phyloP scores from a whole-genome alignment of 2,797 vertebrate species.

The Platalea minor region DNA sequence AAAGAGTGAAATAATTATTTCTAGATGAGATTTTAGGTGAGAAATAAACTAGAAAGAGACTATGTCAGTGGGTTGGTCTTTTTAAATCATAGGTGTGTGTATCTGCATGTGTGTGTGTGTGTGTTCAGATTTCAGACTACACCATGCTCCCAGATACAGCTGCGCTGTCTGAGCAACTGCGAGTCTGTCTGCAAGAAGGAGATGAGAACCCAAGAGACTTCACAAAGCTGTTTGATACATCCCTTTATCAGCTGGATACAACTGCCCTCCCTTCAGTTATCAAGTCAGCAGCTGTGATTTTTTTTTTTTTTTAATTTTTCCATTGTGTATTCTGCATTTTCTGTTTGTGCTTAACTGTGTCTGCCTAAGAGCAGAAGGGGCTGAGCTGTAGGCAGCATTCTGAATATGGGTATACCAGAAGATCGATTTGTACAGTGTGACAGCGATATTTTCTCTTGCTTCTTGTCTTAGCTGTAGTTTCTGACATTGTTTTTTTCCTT shows the following conservation, averaged over 20 bases:
- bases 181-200: conserved; percentile 92
- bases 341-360: background rate
- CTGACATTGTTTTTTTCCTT: background rate
- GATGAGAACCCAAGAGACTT: conserved; percentile 94
- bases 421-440: background rate
- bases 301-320: background rate
- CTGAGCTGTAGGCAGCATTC: background rate
- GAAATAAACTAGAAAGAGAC: background rate
- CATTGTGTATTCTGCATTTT: background rate
- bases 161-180: conserved; percentile 84
- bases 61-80: rapidly evolving
- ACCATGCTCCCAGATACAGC: conserved; percentile 90
- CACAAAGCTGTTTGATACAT: conserved; percentile 90
- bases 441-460: background rate
- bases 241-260: conserved; percentile 87
- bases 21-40: background rate
- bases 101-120: background rate
- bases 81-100: background rate
- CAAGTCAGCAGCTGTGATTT: conserved; percentile 78
- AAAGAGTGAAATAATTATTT: background rate
- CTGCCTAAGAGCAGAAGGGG: background rate
- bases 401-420: background rate
- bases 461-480: background rate
- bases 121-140: conserved; percentile 91
- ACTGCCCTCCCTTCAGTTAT: conserved; percentile 88